phyloP scores from a whole-genome alignment of 2,797 vertebrate genomes.

The Zenarchopterus dispar region DNA sequence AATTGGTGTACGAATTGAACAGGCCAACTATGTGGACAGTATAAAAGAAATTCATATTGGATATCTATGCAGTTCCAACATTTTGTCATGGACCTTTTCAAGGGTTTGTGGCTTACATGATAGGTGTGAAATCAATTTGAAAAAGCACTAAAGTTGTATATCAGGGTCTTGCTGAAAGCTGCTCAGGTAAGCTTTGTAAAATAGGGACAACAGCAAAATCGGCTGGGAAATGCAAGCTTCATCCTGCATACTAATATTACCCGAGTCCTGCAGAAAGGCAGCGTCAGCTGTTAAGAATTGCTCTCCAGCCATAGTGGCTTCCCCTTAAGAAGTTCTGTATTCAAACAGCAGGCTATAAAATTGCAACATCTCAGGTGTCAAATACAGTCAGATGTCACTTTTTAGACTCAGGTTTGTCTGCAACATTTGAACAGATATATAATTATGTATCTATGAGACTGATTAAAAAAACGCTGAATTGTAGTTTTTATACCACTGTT shows the following conservation, averaged over 20 bases:
- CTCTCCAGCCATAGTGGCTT: slow-evolving; percentile 27
- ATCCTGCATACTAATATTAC: slow-evolving; percentile 41
- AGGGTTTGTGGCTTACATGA: slow-evolving; percentile 13
- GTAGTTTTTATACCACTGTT: too few species aligned
- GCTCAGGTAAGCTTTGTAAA: slow-evolving; percentile 34
- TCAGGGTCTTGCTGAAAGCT: slow-evolving; percentile 29
- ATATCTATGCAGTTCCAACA: too few species aligned
- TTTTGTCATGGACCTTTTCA: too few species aligned
- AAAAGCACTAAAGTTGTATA: slow-evolving; percentile 23
- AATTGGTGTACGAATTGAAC: too few species aligned
- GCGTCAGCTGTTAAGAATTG: slow-evolving; percentile 16
- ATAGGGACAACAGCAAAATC: slow-evolving; percentile 33
- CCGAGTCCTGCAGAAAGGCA: slow-evolving; percentile 20
- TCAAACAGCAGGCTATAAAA: slow-evolving; percentile 19
- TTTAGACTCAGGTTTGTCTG: slow-evolving; percentile 15
- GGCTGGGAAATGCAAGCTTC: slow-evolving; percentile 22
- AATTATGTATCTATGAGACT: background rate
- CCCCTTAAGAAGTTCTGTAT: slow-evolving; percentile 5
- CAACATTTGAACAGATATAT: background rate
- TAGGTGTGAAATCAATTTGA: slow-evolving; percentile 31
- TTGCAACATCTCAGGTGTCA: slow-evolving; percentile 19
- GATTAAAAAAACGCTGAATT: too few species aligned
- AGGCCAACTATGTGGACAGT: too few species aligned
- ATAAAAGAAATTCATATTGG: too few species aligned
- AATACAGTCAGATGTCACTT: slow-evolving; percentile 13